These are phyloP conservation scores for Sparus aurata DNA, from an alignment of 2,797 vertebrate genomes.

Conservation along the genomic window DNA sequence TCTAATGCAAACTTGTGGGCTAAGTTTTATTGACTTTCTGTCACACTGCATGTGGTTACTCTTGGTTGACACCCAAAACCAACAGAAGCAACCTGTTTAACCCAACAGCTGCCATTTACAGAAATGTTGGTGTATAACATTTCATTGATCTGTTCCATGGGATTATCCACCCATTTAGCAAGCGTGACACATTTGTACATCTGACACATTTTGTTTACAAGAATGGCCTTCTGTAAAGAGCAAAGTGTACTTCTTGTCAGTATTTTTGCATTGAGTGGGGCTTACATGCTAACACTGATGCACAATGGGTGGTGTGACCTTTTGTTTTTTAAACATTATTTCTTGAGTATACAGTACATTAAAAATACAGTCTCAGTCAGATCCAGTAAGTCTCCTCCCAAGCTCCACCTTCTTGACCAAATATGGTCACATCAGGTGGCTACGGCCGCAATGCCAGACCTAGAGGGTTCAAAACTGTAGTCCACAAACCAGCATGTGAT, in stretches of 20 bases:
- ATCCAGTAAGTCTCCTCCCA: no score
- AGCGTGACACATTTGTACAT: slow-evolving; percentile 18
- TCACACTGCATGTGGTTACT: not conserved
- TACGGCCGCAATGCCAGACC: no score
- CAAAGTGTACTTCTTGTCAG: no score
- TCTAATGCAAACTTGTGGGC: slow-evolving; percentile 42
- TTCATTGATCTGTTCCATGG: not conserved
- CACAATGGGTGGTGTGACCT: not conserved
- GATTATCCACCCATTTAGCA: slow-evolving; percentile 33
- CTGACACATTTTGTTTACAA: not conserved
- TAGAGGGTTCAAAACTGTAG: no score
- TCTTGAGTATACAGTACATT: no score
- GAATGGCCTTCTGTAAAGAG: not conserved
- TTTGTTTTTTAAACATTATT: no score
- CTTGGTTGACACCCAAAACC: slow-evolving; percentile 40
- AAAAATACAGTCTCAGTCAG: no score
- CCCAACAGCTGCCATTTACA: not conserved
- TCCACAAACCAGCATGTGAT: no score
- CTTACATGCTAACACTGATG: not conserved
- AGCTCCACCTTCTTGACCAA: no score
- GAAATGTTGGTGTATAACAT: slow-evolving; percentile 25
- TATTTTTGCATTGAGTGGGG: not conserved
- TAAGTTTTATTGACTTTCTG: slow-evolving; percentile 54
- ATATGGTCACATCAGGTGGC: no score
- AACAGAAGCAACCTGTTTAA: slow-evolving; percentile 32